These are phyloP conservation scores for Nyctalus aviator DNA, from an alignment of 2,797 vertebrate species.

Conservation along the genomic window DNA sequence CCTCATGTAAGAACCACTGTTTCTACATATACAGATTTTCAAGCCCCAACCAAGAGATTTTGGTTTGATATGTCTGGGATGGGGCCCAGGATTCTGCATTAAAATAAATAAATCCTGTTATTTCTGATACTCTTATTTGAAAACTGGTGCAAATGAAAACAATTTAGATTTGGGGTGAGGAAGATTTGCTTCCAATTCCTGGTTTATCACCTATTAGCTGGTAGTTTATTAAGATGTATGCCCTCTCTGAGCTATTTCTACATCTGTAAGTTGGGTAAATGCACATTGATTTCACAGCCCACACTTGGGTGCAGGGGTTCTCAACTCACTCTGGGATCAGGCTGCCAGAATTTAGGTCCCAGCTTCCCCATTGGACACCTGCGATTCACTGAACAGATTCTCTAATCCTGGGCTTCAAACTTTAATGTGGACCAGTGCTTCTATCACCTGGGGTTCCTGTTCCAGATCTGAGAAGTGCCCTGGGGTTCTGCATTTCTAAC, in stretches of 20 bases:
- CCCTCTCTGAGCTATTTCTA: background rate
- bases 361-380: background rate
- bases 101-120: background rate
- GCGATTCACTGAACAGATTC: background rate
- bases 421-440: no score
- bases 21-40: constrained; percentile 5
- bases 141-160: constrained; percentile 5
- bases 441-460: background rate
- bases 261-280: background rate
- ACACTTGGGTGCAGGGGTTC: background rate
- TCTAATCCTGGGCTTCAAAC: background rate
- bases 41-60: background rate
- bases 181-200: constrained; percentile 4
- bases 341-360: background rate
- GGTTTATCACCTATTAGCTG: background rate
- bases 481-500: background rate
- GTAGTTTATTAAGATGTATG: background rate
- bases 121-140: constrained; percentile 19
- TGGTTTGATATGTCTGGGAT: background rate
- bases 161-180: background rate
- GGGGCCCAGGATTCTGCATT: background rate
- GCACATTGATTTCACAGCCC: background rate
- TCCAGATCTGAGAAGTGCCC: background rate
- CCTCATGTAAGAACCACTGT: background rate
- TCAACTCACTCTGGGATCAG: background rate